Percentiles rank a stretch among this genome's conserved stretches.
phyloP scores from a whole-genome alignment of 2,888 invertebrate genomes.

The Acronicta leporina region DNA sequence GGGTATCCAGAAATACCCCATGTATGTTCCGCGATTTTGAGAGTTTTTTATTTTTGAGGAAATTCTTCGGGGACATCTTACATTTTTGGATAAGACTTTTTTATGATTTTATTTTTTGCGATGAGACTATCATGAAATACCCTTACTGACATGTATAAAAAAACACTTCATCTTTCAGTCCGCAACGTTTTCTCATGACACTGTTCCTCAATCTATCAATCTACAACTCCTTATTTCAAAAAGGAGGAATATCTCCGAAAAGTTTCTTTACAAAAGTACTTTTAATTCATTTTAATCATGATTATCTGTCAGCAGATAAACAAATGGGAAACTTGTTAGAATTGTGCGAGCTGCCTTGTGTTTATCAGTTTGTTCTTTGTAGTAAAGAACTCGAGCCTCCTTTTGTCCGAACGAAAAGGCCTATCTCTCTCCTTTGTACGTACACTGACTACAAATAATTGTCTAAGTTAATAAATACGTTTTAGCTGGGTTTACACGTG shows the following conservation, averaged over 20 bases:
- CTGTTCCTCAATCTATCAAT: too few relatives aligned
- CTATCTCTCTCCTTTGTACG: not conserved
- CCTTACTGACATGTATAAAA: too few relatives aligned
- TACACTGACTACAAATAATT: slow-evolving; percentile 1
- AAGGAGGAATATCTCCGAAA: not conserved
- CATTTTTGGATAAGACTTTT: too few relatives aligned
- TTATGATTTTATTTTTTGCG: too few relatives aligned
- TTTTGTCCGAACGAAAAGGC: slow-evolving; percentile 6
- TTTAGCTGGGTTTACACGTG: not conserved
- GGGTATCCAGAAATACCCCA: too few relatives aligned
- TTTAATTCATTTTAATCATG: slow-evolving; percentile 1
- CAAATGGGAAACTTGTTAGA: slow-evolving; percentile 1
- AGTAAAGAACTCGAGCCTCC: not conserved
- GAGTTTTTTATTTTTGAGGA: too few relatives aligned
- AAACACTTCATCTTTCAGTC: too few relatives aligned
- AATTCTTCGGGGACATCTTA: too few relatives aligned
- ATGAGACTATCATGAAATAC: too few relatives aligned
- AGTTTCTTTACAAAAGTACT: not conserved
- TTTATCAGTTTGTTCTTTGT: slow-evolving; percentile 10
- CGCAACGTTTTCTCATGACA: too few relatives aligned
- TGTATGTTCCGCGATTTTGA: too few relatives aligned
- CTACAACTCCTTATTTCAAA: too few relatives aligned
- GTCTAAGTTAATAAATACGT: not conserved
- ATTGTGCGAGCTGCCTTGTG: not conserved
- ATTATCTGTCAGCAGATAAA: not conserved